Evolutionary conservation across 2,888 invertebrate genomes (phyloP), one percentile per base, ranked within the genome.

Genomic region (Phasia obesa): DNA sequence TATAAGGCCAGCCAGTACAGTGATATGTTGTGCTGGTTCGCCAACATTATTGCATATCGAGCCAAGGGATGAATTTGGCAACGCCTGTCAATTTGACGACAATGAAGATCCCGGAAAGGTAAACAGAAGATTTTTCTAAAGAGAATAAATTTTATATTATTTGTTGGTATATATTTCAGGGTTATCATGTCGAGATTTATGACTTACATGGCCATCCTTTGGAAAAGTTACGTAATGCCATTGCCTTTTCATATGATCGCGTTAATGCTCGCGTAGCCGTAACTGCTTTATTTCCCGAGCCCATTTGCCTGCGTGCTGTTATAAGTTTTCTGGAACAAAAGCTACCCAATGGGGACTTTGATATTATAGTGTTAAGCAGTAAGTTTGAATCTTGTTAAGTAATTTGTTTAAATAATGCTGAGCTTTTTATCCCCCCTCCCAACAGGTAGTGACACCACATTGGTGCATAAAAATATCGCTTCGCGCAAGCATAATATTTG

Each of bases 41-140:
- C 94, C 95, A 57, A 96, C 97, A 88, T 92, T 94, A 70, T 93
- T 98, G 90, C 95, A 95, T 90, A 94, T 98, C 88, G 97, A 97
- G 89, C 97, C 98, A n/a, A 93, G 97, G 80, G 98, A 98, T 92
- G 95, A 96, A 90, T 97, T 95, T 91, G 96, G 97, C 89, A 98
- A 98, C 91, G 92, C 95, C n/a, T 96, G 96, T 87, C 90, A 92
- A 85, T 95, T 94, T 87, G 92, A 93, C 35, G 91, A 93, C 55
- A 92, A 92, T 44, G 93, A 93, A 81, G 92, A 94, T 88, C 94
- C 95, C 0, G 93, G 94, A 0, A 92, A 93, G 88, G 94, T 93
- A 44, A 15, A 42, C n/a, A 0, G 38, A 4, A 42, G 4, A 42
- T 15, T 42, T 42, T 5, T 11, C 3, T 42, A 15, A 42, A 42